These are phyloP conservation scores for Bombycilla garrulus DNA, from an alignment of 2,113 vertebrate species.

Conservation along the genomic window DNA sequence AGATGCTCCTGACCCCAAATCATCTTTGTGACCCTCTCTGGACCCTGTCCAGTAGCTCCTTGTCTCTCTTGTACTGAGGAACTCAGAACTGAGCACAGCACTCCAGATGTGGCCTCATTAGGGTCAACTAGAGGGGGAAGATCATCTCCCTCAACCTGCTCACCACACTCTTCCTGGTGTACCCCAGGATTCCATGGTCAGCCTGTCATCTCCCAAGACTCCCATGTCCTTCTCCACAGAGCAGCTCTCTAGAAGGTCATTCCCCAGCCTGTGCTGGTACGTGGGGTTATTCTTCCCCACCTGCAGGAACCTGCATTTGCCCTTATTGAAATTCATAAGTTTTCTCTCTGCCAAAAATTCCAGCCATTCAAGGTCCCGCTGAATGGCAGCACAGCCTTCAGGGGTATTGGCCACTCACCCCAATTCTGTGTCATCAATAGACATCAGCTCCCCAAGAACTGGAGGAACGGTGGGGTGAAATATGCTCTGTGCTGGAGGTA, in stretches of 20 bases:
- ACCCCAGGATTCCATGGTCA: neutral
- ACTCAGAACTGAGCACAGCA: neutral
- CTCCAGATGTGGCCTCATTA: neutral
- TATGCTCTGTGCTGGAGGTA: neutral
- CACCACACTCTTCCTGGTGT: neutral
- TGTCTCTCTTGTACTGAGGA: neutral
- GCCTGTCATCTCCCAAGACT: neutral
- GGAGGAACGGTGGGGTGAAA: neutral
- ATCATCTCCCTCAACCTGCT: neutral
- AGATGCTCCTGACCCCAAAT: neutral
- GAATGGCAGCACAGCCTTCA: neutral
- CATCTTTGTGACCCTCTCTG: neutral
- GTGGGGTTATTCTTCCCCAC: neutral
- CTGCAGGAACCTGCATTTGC: neutral
- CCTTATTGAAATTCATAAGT: neutral
- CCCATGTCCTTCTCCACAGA: neutral
- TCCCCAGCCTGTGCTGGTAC: neutral
- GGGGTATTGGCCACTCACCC: rapidly evolving
- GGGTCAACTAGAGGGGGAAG: rapidly evolving
- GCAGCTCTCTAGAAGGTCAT: neutral
- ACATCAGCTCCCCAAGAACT: neutral
- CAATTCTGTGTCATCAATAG: rapidly evolving
- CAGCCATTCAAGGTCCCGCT: neutral
- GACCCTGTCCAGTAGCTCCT: neutral
- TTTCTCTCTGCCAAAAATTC: neutral